Evolutionary conservation across 2,113 vertebrate genomes (phyloP).

Genomic region (Aldabrachelys gigantea): DNA sequence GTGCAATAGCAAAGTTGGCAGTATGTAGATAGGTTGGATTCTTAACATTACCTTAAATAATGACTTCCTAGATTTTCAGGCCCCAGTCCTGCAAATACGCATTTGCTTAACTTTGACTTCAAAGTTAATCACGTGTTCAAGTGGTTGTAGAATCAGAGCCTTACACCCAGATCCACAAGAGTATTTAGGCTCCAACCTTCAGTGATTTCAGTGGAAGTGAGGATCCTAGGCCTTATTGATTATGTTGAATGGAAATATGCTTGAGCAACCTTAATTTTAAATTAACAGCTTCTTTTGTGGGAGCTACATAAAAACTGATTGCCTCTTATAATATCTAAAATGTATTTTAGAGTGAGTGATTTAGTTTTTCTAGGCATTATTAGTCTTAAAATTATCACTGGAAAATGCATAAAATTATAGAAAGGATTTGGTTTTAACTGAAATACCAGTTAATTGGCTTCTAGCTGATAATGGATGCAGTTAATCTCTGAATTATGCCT

Average conservation of each 20-base stretch:
- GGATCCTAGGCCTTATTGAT: neutral
- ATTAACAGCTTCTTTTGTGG: neutral
- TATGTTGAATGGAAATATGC: neutral
- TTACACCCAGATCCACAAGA: neutral
- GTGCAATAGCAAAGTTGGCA: neutral
- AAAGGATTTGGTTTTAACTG: slow-evolving; percentile 8
- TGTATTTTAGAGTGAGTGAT: neutral
- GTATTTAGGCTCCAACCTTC: neutral
- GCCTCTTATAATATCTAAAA: neutral
- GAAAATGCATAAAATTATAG: neutral
- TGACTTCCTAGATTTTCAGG: neutral
- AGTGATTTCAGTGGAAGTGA: neutral
- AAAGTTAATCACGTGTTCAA: neutral
- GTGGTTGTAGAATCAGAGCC: neutral
- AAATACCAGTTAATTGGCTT: slow-evolving; percentile 36
- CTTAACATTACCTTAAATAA: neutral
- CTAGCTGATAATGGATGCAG: slow-evolving; percentile 1
- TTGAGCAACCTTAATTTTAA: neutral
- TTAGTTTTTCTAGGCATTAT: neutral
- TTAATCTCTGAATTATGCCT: slow-evolving; percentile 16
- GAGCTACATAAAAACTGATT: neutral
- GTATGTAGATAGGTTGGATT: neutral
- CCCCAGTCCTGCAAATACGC: neutral
- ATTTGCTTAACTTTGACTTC: neutral
- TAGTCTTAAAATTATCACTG: neutral